A percentile compares a stretch with the other conserved stretches of the same genome.
phyloP scores from a whole-genome alignment of 2,797 vertebrate genomes.

The Protosalanx chinensis region DNA sequence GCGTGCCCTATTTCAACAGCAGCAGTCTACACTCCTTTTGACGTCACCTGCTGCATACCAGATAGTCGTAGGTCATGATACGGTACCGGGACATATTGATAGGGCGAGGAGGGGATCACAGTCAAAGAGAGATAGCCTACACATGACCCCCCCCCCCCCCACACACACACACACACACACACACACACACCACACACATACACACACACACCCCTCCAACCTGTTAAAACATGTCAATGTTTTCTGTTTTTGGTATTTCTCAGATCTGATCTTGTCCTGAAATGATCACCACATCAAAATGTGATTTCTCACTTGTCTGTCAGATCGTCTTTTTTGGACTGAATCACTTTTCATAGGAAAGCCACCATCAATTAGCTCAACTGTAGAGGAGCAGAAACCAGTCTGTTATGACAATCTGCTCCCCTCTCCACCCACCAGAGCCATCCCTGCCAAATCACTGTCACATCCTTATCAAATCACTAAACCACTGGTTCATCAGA shows the following conservation, averaged over 20 bases:
- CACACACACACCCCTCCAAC: not conserved
- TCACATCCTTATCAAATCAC: conserved; percentile 18
- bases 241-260: too few relatives aligned
- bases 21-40: conserved; percentile 77
- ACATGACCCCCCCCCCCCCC: too few relatives aligned
- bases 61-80: conserved; percentile 74
- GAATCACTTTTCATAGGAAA: too few relatives aligned
- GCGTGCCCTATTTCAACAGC: conserved; percentile 86
- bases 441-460: not conserved
- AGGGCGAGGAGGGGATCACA: not conserved
- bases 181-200: too few relatives aligned
- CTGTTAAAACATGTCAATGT: not conserved
- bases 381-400: too few relatives aligned
- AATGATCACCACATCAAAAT: not conserved
- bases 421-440: not conserved
- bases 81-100: conserved; percentile 68
- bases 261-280: not conserved
- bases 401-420: not conserved
- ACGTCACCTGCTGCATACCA: conserved; percentile 81
- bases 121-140: too few relatives aligned
- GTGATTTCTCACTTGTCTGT: too few relatives aligned
- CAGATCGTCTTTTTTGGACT: too few relatives aligned
- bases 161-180: too few relatives aligned
- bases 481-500: conserved; percentile 23
- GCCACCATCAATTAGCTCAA: too few relatives aligned